Evolutionary conservation across 2,797 vertebrate species (phyloP), one percentile per base, ranked within the genome.

Genomic region (Amblyopsis hoosieri): DNA sequence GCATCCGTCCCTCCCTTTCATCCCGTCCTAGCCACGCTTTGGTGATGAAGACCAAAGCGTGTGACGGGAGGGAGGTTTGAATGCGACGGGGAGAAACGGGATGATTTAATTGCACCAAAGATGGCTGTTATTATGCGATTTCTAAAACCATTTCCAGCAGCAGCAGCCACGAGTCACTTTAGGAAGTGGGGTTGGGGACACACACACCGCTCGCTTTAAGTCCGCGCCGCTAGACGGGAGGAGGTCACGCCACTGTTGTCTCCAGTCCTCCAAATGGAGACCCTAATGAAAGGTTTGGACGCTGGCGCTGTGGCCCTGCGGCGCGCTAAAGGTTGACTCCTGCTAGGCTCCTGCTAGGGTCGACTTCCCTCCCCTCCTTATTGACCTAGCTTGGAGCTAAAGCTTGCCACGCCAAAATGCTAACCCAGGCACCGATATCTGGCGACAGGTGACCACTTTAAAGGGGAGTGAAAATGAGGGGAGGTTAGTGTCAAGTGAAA

Each of bases 401-500:
- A 37, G 33, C 33, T 37, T 8, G 33, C 5, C 33, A 37, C 8
- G 5, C 33, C 33, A 37, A 37, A 8, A 37, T 37, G 33, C 33
- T 37, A 8, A 37, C 33, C 33, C 33, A 37, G 33, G 33, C 33
- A 8, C 33, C 33, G 1, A 37, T 37, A 37, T 8, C 6, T 37
- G 8, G 33, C 33, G 33, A 29, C 45, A 45, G 9, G 6, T 49
- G 15, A 46, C 23, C 23, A 3, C 23, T 23, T 23, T 23, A 23
- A 23, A 23, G 23, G 23, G 23, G 23, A 23, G 3, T 23, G 23
- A 23, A 23, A 23, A 23, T 23, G 23, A 23, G 23, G 23, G 23
- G 29, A 60, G 50, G 6, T 55, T 87, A 96, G 94, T 95, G 70
- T 95, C 95, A 89, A 96, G 94, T 85, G 23, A 23, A 23, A 23